These are phyloP conservation scores for Fabriciana adippe DNA, from an alignment of 2,888 invertebrate species.

Conservation along the genomic window DNA sequence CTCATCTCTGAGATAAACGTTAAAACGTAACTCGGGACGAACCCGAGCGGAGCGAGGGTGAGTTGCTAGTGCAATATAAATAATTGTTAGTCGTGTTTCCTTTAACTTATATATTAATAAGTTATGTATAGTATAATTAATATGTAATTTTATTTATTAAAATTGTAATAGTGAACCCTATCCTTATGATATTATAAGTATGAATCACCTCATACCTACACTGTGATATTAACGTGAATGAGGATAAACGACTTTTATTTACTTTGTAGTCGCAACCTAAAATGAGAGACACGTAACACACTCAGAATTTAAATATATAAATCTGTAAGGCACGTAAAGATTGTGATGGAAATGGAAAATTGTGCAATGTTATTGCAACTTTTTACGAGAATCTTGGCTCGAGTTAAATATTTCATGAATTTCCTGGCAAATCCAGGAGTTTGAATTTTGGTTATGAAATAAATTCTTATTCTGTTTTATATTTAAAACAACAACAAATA, in stretches of 20 bases:
- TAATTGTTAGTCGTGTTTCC: too few species aligned
- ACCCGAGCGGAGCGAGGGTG: too few species aligned
- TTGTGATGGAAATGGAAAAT: constrained; percentile 18
- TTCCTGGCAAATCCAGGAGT: constrained; percentile 11
- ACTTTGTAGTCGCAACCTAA: constrained; percentile 32
- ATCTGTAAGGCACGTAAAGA: neutral
- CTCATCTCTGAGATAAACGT: too few species aligned
- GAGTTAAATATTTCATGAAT: constrained; percentile 23
- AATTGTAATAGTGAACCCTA: constrained; percentile 27
- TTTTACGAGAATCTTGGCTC: constrained; percentile 25
- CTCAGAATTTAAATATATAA: constrained; percentile 17
- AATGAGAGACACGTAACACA: constrained; percentile 31
- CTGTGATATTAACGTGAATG: constrained; percentile 37
- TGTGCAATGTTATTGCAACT: constrained; percentile 27
- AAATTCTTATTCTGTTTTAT: neutral
- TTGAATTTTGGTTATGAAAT: constrained; percentile 20
- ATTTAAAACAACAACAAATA: too few species aligned
- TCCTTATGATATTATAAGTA: constrained; percentile 21
- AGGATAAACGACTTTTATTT: constrained; percentile 40
- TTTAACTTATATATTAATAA: too few species aligned
- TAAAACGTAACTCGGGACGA: too few species aligned
- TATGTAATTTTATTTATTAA: neutral
- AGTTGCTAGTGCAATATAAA: too few species aligned
- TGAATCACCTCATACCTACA: constrained; percentile 36
- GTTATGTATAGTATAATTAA: neutral